These are phyloP conservation scores for Acleris literana DNA, from an alignment of 2,888 invertebrate genomes.

Conservation along the genomic window DNA sequence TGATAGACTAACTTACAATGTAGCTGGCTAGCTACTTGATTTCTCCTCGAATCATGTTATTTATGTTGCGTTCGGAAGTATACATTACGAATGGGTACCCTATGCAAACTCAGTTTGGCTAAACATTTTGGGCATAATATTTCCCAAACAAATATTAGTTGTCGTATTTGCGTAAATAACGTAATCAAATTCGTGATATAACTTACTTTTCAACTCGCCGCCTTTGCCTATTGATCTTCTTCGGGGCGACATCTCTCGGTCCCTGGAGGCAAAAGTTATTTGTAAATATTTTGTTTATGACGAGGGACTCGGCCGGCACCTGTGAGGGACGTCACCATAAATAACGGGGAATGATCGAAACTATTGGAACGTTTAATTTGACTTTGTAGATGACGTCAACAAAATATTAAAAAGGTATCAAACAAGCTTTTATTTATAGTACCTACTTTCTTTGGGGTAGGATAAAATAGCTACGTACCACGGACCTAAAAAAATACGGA, in stretches of 20 bases:
- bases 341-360: not conserved
- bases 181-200: conserved; percentile 37
- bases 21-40: too few relatives aligned
- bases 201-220: conserved; percentile 80
- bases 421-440: too few relatives aligned
- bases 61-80: too few relatives aligned
- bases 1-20: too few relatives aligned
- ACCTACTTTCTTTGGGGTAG: too few relatives aligned
- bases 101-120: too few relatives aligned
- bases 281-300: conserved; percentile 39
- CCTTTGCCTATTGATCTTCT: conserved; percentile 78
- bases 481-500: too few relatives aligned
- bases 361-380: not conserved
- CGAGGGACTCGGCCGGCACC: conserved; percentile 1
- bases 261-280: conserved; percentile 85
- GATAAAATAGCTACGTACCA: too few relatives aligned
- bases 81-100: too few relatives aligned
- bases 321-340: not conserved
- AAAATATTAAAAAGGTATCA: too few relatives aligned
- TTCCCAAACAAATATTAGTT: not conserved
- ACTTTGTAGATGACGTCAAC: not conserved
- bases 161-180: conserved; percentile 1
- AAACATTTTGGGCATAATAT: too few relatives aligned
- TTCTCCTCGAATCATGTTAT: too few relatives aligned
- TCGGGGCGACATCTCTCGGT: conserved; percentile 85